Percentiles rank a stretch among this genome's conserved stretches.
phyloP scores from a whole-genome alignment of 2,888 invertebrate species.

The Dione juno region DNA sequence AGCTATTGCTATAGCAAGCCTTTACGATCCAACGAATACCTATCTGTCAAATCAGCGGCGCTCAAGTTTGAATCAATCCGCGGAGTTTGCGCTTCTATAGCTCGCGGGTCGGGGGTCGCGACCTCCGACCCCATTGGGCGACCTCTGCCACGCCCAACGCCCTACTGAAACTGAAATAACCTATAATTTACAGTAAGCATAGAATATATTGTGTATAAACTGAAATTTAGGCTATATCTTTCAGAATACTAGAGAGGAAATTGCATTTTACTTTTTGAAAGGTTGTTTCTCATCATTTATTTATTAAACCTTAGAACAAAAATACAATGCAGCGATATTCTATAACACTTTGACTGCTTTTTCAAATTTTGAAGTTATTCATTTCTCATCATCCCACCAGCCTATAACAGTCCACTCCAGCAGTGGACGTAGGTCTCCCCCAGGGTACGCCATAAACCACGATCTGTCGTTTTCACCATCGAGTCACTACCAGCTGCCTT shows the following conservation, averaged over 20 bases:
- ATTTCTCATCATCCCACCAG: too few species aligned
- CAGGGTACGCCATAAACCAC: too few species aligned
- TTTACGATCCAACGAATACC: constrained; percentile 25
- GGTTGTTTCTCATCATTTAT: not conserved
- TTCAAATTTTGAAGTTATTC: too few species aligned
- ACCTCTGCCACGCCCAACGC: constrained; percentile 78
- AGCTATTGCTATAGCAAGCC: not conserved
- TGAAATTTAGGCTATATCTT: not conserved
- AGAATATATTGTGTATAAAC: not conserved
- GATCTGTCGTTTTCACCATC: too few species aligned
- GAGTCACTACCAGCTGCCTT: too few species aligned
- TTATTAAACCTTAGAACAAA: too few species aligned
- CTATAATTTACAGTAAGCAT: constrained; percentile 24
- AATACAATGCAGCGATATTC: too few species aligned
- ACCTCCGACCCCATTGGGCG: constrained; percentile 81
- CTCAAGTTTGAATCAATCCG: constrained; percentile 62
- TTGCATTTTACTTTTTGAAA: not conserved
- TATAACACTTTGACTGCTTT: too few species aligned
- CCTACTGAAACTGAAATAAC: constrained; percentile 57
- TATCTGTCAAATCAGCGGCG: constrained; percentile 55
- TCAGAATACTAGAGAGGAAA: not conserved
- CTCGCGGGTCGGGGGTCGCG: constrained; percentile 68
- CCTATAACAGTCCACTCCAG: too few species aligned
- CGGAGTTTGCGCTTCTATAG: constrained; percentile 57
- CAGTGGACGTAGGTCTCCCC: too few species aligned